These are phyloP conservation scores for Adoxophyes honmai DNA, from an alignment of 1,140 invertebrate species.

Conservation along the genomic window DNA sequence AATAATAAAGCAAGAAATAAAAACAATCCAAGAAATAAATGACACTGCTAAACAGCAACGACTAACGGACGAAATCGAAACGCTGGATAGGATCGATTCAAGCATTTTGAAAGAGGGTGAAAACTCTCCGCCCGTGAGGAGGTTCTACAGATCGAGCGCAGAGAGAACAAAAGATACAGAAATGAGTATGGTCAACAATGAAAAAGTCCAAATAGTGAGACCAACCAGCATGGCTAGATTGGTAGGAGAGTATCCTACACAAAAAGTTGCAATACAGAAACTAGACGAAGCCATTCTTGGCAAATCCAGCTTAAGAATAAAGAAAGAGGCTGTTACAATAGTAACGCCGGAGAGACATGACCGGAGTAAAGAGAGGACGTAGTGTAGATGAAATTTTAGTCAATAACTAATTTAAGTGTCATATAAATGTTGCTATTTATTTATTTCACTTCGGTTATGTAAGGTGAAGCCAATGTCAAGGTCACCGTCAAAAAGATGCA, in stretches of 20 bases:
- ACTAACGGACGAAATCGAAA: slow-evolving; percentile 52
- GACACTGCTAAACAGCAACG: slow-evolving; percentile 33
- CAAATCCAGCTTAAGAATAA: slow-evolving; percentile 33
- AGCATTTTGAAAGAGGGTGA: slow-evolving; percentile 33
- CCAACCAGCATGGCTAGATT: slow-evolving; percentile 41
- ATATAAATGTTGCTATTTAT: slow-evolving; percentile 61
- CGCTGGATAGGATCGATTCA: slow-evolving; percentile 37
- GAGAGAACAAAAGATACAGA: slow-evolving; percentile 45
- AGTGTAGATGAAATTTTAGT: slow-evolving; percentile 49
- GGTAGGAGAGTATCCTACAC: slow-evolving; percentile 44
- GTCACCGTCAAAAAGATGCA: slow-evolving; percentile 12
- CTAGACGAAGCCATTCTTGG: slow-evolving; percentile 56
- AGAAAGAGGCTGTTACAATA: slow-evolving; percentile 40
- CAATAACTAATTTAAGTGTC: slow-evolving; percentile 59
- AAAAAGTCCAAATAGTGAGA: slow-evolving; percentile 60
- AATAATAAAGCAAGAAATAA: slow-evolving; percentile 50
- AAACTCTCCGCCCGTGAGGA: slow-evolving; percentile 39
- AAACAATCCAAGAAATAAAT: slow-evolving; percentile 33
- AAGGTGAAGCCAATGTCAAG: slow-evolving; percentile 36
- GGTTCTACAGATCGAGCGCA: slow-evolving; percentile 65
- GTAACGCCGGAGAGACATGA: slow-evolving; percentile 37
- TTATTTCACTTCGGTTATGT: slow-evolving; percentile 54
- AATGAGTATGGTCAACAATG: slow-evolving; percentile 51
- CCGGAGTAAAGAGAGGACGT: slow-evolving; percentile 44
- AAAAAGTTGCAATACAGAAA: slow-evolving; percentile 43